A percentile compares a stretch with the other conserved stretches of the same genome.
Conservation (phyloP, 2,113 vertebrate species). For the Dipodomys merriami region DNA sequence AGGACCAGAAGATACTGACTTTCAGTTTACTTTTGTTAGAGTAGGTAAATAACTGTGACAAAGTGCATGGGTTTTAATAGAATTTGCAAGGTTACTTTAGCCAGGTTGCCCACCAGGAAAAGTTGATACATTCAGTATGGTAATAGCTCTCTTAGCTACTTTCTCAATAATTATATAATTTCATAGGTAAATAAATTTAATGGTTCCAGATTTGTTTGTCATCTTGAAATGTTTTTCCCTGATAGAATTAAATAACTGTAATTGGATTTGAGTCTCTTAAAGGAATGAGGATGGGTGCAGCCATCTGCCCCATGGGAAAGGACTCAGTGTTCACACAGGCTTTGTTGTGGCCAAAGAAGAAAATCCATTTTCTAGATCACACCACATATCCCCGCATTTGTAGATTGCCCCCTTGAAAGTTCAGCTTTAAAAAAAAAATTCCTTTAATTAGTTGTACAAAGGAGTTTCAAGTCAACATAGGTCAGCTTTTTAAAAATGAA, state of each 20-base stretch:
- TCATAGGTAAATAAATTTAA: constrained; percentile 1
- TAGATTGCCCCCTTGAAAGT: not conserved
- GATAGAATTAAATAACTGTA: not conserved
- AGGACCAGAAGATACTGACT: not conserved
- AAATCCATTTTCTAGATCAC: not conserved
- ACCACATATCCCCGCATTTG: not conserved
- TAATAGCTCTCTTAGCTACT: not conserved
- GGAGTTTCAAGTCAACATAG: too few species aligned
- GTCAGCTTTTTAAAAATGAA: not conserved
- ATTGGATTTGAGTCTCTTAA: not conserved
- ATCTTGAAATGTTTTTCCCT: not conserved
- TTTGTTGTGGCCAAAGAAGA: not conserved
- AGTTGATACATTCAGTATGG: not conserved
- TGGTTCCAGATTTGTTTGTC: not conserved
- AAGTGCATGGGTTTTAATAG: not conserved
- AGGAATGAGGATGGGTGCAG: not conserved
- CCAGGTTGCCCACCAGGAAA: not conserved
- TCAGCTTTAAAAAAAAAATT: not conserved
- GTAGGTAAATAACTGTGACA: not conserved
- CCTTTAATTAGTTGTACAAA: too few species aligned
- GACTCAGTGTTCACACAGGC: not conserved
- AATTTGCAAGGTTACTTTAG: not conserved
- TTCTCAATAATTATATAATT: not conserved
- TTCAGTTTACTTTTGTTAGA: not conserved
- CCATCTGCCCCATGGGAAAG: not conserved